These are phyloP conservation scores for Turritopsis dohrnii DNA, from an alignment of 30 jellyfish, hydroid and myxozoan species.

Conservation along the genomic window DNA sequence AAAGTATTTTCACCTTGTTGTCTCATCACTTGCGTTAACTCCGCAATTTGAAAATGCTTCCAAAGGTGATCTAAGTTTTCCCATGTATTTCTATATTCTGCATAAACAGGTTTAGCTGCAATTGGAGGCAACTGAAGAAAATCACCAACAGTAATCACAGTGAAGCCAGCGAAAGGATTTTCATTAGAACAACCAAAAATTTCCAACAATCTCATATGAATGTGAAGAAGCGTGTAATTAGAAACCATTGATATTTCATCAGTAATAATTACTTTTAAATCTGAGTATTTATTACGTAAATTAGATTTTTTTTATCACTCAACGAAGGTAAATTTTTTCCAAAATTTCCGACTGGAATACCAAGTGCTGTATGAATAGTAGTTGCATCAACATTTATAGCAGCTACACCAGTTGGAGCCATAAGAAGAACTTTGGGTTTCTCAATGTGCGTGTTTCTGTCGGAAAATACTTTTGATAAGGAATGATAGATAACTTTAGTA, in stretches of 20 bases:
- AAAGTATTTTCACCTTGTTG: conserved; percentile 9
- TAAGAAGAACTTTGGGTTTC: conserved; percentile 1
- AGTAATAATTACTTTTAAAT: conserved; percentile 9
- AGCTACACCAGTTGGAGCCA: conserved; percentile 24
- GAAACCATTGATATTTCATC: conserved; percentile 32
- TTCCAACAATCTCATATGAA: conserved; percentile 15
- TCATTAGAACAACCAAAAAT: conserved; percentile 21
- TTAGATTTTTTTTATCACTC: conserved; percentile 6
- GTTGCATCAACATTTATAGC: conserved; percentile 19
- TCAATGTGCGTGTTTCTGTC: neutral
- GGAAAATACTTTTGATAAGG: conserved; percentile 17
- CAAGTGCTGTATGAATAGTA: conserved; percentile 12
- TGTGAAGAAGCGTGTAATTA: neutral
- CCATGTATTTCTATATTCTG: neutral
- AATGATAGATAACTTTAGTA: conserved; percentile 8
- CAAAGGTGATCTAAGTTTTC: conserved; percentile 8
- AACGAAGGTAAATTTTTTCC: conserved; percentile 23
- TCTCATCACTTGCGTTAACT: conserved; percentile 12
- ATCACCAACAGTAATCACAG: conserved; percentile 21
- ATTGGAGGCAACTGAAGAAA: conserved; percentile 26
- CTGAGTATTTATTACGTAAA: conserved; percentile 12
- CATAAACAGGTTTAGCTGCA: conserved; percentile 14
- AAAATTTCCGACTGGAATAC: conserved; percentile 14
- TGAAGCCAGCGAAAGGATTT: conserved; percentile 10
- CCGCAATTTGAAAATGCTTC: conserved; percentile 14